Percentiles rank a stretch among this genome's conserved stretches.
phyloP scores from a whole-genome alignment of 1,140 invertebrate species.

The Drosophila tsacasi region DNA sequence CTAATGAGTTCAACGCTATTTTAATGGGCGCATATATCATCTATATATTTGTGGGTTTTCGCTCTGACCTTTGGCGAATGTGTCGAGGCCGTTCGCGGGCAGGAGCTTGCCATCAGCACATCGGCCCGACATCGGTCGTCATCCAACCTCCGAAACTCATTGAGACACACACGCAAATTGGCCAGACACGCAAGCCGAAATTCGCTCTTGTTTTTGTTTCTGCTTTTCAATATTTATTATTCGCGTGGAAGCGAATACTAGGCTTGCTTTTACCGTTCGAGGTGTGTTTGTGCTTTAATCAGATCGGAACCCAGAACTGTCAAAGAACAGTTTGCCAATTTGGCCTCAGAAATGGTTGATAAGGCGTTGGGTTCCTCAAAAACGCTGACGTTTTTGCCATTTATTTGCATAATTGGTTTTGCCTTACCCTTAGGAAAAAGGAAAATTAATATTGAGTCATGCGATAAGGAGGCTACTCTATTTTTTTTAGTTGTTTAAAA shows the following conservation, averaged over 20 bases:
- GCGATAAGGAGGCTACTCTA: neutral
- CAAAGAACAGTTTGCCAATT: conserved; percentile 28
- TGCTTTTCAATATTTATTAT: conserved; percentile 29
- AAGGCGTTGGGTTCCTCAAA: neutral
- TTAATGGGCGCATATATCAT: conserved; percentile 61
- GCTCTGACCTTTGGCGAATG: conserved; percentile 64
- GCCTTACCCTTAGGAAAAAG: neutral
- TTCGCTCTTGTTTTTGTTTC: conserved; percentile 34
- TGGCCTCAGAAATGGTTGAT: conserved; percentile 9
- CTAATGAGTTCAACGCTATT: conserved; percentile 68
- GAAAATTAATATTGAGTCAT: neutral
- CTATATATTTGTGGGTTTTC: conserved; percentile 21
- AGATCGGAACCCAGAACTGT: conserved; percentile 32
- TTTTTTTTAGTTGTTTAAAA: neutral
- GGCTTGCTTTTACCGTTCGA: conserved; percentile 26
- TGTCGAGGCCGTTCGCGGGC: conserved; percentile 60
- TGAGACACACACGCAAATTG: conserved; percentile 78
- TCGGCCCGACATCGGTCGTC: conserved; percentile 41
- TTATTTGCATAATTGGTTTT: conserved; percentile 18
- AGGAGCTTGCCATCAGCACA: conserved; percentile 44
- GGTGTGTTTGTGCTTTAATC: conserved; percentile 45
- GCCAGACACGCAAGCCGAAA: conserved; percentile 64
- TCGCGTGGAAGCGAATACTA: conserved; percentile 34
- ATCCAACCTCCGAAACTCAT: conserved; percentile 63
- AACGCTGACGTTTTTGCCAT: neutral